These are phyloP conservation scores for Geophilus truncorum DNA, from an alignment of 2,888 invertebrate species.

Conservation along the genomic window DNA sequence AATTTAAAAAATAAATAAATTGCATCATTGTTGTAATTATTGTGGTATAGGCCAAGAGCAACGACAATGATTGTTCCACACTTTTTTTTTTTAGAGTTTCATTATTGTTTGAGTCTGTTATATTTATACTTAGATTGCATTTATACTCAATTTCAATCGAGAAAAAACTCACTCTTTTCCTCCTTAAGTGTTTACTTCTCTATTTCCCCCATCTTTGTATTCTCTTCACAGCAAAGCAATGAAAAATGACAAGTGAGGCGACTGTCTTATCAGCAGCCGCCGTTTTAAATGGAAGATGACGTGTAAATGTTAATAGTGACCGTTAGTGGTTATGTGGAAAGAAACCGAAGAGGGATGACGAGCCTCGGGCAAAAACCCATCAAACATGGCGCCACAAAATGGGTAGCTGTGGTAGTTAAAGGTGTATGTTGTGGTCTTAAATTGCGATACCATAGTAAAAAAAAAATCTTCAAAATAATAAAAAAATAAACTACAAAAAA, in stretches of 20 bases:
- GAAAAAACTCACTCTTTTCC: too few relatives aligned
- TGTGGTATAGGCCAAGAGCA: too few relatives aligned
- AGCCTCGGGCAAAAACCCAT: background rate
- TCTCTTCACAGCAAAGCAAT: background rate
- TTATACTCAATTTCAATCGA: too few relatives aligned
- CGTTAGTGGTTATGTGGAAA: background rate
- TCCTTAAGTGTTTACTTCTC: too few relatives aligned
- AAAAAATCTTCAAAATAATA: background rate
- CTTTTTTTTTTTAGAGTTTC: too few relatives aligned
- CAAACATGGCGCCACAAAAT: background rate
- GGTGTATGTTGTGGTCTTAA: background rate
- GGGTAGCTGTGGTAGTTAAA: background rate
- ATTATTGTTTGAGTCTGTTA: too few relatives aligned
- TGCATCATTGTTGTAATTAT: too few relatives aligned
- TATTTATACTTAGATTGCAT: too few relatives aligned
- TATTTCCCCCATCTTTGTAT: background rate
- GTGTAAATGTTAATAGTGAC: slow-evolving; percentile 13
- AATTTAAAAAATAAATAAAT: too few relatives aligned
- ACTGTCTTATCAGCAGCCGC: background rate
- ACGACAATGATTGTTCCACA: too few relatives aligned
- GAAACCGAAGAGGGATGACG: background rate
- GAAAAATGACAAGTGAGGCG: slow-evolving; percentile 15
- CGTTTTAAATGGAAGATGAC: slow-evolving; percentile 13
- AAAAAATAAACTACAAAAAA: background rate
- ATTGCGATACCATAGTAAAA: background rate